phyloP scores from a whole-genome alignment of 2,113 vertebrate genomes.

The Geococcyx californianus region DNA sequence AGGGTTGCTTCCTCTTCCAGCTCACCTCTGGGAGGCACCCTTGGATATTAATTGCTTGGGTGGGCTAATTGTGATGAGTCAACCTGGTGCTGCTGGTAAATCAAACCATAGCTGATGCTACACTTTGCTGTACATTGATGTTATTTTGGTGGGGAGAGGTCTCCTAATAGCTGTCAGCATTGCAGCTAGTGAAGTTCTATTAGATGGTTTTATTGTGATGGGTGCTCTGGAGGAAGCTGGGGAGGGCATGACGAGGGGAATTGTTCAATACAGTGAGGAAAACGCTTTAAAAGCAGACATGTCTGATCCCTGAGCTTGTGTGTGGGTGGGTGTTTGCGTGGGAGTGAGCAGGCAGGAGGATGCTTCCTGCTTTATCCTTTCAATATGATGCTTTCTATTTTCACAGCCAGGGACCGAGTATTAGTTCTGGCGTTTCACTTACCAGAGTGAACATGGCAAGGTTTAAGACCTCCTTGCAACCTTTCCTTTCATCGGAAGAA shows the following conservation, averaged over 20 bases:
- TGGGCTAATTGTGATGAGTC: slow-evolving; percentile 25
- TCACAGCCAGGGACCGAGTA: not conserved
- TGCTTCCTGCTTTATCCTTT: slow-evolving; percentile 20
- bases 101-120: not conserved
- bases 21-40: slow-evolving; percentile 63
- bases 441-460: not conserved
- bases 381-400: not conserved
- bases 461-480: not conserved
- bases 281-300: not conserved
- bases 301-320: slow-evolving; percentile 15
- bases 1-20: not conserved
- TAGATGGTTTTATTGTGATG: not conserved
- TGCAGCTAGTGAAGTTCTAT: not conserved
- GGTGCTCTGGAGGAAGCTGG: not conserved
- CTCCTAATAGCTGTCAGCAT: not conserved
- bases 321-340: slow-evolving; percentile 55
- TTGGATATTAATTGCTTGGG: slow-evolving; percentile 1
- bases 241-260: not conserved
- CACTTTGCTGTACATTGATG: not conserved
- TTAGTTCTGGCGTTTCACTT: not conserved
- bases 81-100: not conserved
- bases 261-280: not conserved
- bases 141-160: accelerated
- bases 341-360: slow-evolving; percentile 10
- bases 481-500: not conserved